phyloP scores from a whole-genome alignment of 2,797 vertebrate genomes.

The Phoeniculus purpureus region DNA sequence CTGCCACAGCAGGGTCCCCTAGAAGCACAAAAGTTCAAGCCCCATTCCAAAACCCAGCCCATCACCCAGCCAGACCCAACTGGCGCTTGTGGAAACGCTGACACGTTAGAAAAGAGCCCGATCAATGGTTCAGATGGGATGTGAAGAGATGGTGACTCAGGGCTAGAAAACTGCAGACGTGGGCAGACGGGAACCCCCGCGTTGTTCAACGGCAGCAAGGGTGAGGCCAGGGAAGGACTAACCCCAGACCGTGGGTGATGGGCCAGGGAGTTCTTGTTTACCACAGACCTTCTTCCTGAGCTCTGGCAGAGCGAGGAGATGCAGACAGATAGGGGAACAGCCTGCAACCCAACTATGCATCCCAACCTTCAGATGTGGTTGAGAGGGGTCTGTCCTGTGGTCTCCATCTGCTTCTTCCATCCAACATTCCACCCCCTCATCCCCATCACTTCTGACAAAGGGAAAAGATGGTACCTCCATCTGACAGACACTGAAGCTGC shows the following conservation, averaged over 20 bases:
- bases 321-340: constrained; percentile 12
- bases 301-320: constrained; percentile 9
- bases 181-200: constrained; percentile 1
- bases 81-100: neutral
- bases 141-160: neutral
- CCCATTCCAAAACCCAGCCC: neutral
- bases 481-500: neutral
- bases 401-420: neutral
- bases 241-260: neutral
- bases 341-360: neutral
- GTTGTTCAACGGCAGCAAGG: rapidly evolving
- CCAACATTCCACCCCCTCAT: neutral
- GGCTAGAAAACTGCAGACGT: neutral
- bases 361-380: neutral
- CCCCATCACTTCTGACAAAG: neutral
- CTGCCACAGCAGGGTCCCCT: no score
- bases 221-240: neutral
- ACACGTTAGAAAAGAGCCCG: neutral
- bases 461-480: neutral
- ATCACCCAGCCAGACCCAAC: neutral
- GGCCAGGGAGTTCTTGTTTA: constrained; percentile 38
- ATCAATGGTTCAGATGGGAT: neutral
- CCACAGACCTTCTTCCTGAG: neutral
- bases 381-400: neutral
- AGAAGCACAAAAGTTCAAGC: no score